Evolutionary conservation across 2,113 vertebrate species (phyloP).

Genomic region (Phocoena sinus): DNA sequence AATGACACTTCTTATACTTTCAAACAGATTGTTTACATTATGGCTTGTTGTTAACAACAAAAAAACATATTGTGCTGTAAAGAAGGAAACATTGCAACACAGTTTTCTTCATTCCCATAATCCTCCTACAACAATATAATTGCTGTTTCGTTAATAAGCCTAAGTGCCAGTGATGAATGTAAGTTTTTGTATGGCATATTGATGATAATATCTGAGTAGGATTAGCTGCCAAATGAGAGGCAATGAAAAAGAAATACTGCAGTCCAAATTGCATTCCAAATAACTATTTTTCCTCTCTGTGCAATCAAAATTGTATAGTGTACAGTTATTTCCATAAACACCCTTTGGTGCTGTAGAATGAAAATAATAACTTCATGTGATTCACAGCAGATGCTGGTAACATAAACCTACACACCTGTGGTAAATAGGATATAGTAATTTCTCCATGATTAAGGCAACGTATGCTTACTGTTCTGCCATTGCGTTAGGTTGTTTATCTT

Average conservation of each 20-base stretch:
- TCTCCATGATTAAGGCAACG: constrained; percentile 75
- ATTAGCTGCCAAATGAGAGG: constrained; percentile 67
- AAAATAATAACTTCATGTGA: constrained; percentile 79
- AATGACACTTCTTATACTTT: constrained; percentile 30
- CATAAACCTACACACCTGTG: constrained; percentile 78
- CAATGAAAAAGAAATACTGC: constrained; percentile 73
- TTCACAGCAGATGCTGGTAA: constrained; percentile 75
- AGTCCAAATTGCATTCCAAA: constrained; percentile 62
- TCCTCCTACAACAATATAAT: constrained; percentile 68
- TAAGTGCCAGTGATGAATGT: constrained; percentile 67
- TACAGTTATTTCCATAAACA: constrained; percentile 73
- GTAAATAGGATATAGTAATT: constrained; percentile 77
- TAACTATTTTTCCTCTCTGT: constrained; percentile 64
- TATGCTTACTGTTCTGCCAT: constrained; percentile 55
- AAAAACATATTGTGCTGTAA: background rate
- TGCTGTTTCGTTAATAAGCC: constrained; percentile 76
- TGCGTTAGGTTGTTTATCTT: constrained; percentile 76
- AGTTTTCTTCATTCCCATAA: constrained; percentile 35
- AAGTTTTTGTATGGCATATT: constrained; percentile 72
- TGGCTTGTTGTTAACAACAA: constrained; percentile 40
- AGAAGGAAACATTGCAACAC: background rate
- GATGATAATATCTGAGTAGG: constrained; percentile 71
- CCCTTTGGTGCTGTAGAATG: constrained; percentile 72
- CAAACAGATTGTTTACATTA: constrained; percentile 49
- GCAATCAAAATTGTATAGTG: constrained; percentile 63